Base-by-base conservation (phyloP, 2,797 vertebrate genomes). In the Glyptemys insculpta region DNA sequence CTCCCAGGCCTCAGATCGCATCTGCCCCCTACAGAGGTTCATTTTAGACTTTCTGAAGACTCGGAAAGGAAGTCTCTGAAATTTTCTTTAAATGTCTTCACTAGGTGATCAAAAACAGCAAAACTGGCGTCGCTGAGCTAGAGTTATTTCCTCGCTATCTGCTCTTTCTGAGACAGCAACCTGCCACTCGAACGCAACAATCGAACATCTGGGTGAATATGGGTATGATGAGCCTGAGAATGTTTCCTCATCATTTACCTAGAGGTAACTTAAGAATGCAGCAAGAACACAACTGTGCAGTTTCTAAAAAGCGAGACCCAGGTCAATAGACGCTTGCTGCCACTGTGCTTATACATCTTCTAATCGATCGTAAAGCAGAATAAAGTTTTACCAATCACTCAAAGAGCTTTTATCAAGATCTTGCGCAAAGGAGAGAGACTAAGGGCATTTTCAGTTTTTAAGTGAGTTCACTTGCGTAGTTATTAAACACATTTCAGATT, bases 141-240 rank as follows among this genome's bases (percentile, higher is more conserved):
- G 99, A 99, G 97, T 99, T 99, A 83, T 99, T 99, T 95, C 99
- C 99, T 23, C 98, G 99, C 12, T 99, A 99, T 98, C 99, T 99
- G 95, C 99, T 99, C 68, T 99, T 99, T 98, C 98, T 99, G 92
- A 98, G 99, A 93, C 99, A 99, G 97, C 99, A 99, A 98, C 99
- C 99, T 4, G 99, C 99, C 79, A 98, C 99, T 1, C 99, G 99
- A 96, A 98, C 99, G 19, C 99, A 99, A 92, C 99, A 99, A 98
- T 99, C 99, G 96, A 99, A 99, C 99, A 99, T 99, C 98, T 99
- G 99, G 99, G 99, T 99, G 98, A 99, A 99, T 99, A 99, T 99
- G 99, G 99, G 99, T 99, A 99, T 99, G 99, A 99, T 99, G 99
- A 99, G 99, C 99, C 99, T 99, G 98, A 99, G 99, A 99, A 99